phyloP scores from a whole-genome alignment of 2,797 vertebrate species.

The Pseudopleuronectes americanus region DNA sequence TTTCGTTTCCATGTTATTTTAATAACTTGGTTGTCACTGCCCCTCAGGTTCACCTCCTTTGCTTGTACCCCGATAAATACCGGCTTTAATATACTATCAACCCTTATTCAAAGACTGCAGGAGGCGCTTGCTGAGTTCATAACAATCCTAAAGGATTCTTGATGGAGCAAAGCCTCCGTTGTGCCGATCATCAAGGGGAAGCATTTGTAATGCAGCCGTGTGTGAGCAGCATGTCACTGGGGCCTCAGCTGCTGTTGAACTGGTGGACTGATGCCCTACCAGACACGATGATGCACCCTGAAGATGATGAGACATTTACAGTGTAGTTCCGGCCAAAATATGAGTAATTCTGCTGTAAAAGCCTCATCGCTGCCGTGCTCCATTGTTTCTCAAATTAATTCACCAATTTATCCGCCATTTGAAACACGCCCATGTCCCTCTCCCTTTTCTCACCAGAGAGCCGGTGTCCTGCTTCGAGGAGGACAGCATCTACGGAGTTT shows the following conservation, averaged over 20 bases:
- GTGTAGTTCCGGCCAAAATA: constrained; percentile 47
- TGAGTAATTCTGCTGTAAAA: constrained; percentile 44
- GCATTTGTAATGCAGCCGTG: constrained; percentile 20
- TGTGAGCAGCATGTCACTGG: constrained; percentile 22
- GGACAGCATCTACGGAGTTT: constrained; percentile 90
- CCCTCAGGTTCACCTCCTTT: too few relatives aligned
- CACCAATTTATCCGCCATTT: background rate
- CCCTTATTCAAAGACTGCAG: background rate
- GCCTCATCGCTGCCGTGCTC: constrained; percentile 4
- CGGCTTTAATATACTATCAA: background rate
- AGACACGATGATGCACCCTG: constrained; percentile 53
- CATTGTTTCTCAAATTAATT: constrained; percentile 5
- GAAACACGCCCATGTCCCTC: background rate
- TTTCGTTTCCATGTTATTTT: too few relatives aligned
- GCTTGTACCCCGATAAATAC: background rate
- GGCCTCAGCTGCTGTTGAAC: constrained; percentile 51
- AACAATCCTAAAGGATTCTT: constrained; percentile 1
- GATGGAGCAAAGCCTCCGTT: background rate
- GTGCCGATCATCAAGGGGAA: background rate
- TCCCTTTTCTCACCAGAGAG: constrained; percentile 72
- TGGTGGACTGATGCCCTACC: constrained; percentile 37
- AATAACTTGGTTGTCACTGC: too few relatives aligned
- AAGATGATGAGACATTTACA: constrained; percentile 48
- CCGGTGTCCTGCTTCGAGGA: constrained; percentile 90
- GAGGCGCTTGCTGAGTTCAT: background rate